Percentiles rank a stretch among this genome's conserved stretches.
Evolutionary conservation across 2,113 vertebrate species (phyloP).

Genomic region (Glareola pratincola): DNA sequence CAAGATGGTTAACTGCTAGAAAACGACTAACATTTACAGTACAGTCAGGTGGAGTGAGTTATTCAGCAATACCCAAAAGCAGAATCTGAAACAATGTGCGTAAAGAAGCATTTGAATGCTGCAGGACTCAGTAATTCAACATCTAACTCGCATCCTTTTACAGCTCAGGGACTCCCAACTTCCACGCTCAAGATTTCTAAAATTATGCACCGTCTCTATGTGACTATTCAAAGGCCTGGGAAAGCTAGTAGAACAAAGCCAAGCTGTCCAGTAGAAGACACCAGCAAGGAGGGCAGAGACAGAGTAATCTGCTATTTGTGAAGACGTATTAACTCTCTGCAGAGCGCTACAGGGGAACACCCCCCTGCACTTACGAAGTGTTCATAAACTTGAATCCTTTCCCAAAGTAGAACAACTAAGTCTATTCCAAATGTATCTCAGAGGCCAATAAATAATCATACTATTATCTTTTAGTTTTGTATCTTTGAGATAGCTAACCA

Average conservation of each 20-base stretch:
- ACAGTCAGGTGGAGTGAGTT: not conserved
- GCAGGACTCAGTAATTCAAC: not conserved
- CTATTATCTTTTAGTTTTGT: not conserved
- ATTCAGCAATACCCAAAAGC: not conserved
- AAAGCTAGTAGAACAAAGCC: not conserved
- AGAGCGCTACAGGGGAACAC: not conserved
- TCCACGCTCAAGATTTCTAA: not conserved
- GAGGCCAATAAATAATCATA: not conserved
- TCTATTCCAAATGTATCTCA: not conserved
- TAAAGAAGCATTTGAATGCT: not conserved
- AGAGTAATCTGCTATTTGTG: not conserved
- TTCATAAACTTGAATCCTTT: not conserved
- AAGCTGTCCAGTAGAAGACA: not conserved
- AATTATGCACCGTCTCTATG: not conserved
- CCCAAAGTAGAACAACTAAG: not conserved
- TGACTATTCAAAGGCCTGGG: not conserved
- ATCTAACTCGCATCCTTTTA: not conserved
- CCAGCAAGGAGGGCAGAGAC: not conserved
- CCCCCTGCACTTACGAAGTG: not conserved
- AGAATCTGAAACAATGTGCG: not conserved
- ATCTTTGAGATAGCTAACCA: not conserved
- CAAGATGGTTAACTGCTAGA: constrained; percentile 18
- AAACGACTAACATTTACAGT: constrained; percentile 33
- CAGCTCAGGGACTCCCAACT: not conserved
- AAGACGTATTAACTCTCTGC: not conserved